These are phyloP conservation scores for Solenodon paradoxus DNA, from an alignment of 2,113 vertebrate genomes.

Conservation along the genomic window DNA sequence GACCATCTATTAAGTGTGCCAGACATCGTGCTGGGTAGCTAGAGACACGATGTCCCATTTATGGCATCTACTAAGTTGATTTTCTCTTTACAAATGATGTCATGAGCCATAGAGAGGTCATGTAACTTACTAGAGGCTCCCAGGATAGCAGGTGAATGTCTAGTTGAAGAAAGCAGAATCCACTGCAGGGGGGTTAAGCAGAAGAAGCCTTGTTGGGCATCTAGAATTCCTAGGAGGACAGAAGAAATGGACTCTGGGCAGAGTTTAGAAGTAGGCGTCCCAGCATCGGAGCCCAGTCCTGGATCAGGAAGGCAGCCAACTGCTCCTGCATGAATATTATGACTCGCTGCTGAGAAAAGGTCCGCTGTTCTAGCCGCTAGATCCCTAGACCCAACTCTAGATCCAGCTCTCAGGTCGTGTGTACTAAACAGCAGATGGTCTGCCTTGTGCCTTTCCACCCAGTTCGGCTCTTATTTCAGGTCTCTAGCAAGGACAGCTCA, in stretches of 20 bases:
- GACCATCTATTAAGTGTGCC: not conserved
- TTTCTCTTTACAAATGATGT: not conserved
- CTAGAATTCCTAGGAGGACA: not conserved
- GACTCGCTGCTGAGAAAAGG: not conserved
- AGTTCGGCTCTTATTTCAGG: not conserved
- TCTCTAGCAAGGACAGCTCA: not conserved
- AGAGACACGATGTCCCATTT: not conserved
- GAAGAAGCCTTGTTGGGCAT: not conserved
- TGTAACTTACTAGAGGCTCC: not conserved
- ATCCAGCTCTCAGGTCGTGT: too few species aligned
- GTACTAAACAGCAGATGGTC: not conserved
- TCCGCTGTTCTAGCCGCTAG: not conserved
- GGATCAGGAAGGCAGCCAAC: not conserved
- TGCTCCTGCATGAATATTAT: not conserved
- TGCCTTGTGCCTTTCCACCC: not conserved
- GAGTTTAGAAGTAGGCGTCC: not conserved
- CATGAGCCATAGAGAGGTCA: not conserved
- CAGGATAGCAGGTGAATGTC: not conserved
- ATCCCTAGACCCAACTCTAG: not conserved
- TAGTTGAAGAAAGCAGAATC: not conserved
- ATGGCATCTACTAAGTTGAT: not conserved
- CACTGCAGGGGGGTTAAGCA: not conserved
- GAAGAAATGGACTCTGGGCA: not conserved
- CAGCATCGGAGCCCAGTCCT: not conserved
- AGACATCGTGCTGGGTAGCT: not conserved